phyloP scores from a whole-genome alignment of 2,888 invertebrate species.

The Apotomis betuletana region DNA sequence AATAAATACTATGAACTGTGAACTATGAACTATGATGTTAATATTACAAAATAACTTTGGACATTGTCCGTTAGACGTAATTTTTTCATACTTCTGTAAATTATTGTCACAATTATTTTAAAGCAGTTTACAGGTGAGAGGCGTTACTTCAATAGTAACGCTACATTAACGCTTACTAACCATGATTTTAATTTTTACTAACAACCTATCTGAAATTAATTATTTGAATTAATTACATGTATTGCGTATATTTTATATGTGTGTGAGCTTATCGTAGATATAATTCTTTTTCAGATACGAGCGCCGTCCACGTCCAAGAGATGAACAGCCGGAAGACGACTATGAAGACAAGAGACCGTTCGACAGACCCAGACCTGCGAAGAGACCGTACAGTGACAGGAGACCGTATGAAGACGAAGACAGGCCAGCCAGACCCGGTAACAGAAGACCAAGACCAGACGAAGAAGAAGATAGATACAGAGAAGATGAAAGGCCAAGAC shows the following conservation, averaged over 20 bases:
- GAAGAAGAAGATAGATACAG: constrained; percentile 66
- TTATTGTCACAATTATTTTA: too few relatives aligned
- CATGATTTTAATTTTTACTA: too few relatives aligned
- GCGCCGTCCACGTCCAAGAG: constrained; percentile 77
- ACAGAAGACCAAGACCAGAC: constrained; percentile 64
- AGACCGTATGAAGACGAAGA: constrained; percentile 68
- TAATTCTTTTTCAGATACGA: constrained; percentile 67
- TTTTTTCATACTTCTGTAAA: too few relatives aligned
- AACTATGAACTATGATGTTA: too few relatives aligned
- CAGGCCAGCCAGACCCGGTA: constrained; percentile 58
- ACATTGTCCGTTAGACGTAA: too few relatives aligned
- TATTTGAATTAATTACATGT: neutral
- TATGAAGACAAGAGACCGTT: constrained; percentile 70
- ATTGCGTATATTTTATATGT: neutral
- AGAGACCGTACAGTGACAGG: constrained; percentile 60
- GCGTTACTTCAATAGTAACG: too few relatives aligned
- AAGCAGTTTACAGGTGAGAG: too few relatives aligned
- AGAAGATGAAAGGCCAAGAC: constrained; percentile 49
- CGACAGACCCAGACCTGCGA: constrained; percentile 66
- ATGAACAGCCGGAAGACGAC: constrained; percentile 66
- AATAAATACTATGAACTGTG: too few relatives aligned
- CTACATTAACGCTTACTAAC: too few relatives aligned
- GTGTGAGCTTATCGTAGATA: too few relatives aligned
- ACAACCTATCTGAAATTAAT: too few relatives aligned
- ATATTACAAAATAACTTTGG: too few relatives aligned